phyloP scores from a whole-genome alignment of 1,140 invertebrate genomes.

The Trichonephila inaurata region DNA sequence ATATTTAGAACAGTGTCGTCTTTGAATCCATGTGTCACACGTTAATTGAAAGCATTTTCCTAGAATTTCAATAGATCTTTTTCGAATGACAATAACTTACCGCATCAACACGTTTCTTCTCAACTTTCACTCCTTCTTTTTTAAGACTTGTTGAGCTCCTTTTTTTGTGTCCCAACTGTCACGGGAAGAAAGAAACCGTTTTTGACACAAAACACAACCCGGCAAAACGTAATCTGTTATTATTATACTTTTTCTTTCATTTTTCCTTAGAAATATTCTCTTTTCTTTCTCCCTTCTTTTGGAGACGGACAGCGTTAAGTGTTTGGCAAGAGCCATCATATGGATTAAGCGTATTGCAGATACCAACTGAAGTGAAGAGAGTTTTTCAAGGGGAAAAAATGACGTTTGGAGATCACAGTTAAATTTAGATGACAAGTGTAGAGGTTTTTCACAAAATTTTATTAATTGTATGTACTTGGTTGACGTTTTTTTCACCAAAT shows the following conservation, averaged over 20 bases:
- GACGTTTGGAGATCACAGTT: constrained; percentile 4
- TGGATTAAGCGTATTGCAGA: constrained; percentile 11
- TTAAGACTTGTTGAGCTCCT: background rate
- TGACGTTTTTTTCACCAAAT: background rate
- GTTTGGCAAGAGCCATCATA: background rate
- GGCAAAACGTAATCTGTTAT: constrained; percentile 14
- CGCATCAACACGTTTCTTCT: constrained; percentile 19
- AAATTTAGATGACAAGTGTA: constrained; percentile 30
- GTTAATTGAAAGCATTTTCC: constrained; percentile 23
- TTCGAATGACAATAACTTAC: constrained; percentile 26
- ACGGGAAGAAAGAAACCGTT: background rate
- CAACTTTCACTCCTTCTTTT: background rate
- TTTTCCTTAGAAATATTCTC: background rate
- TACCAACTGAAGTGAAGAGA: constrained; percentile 21
- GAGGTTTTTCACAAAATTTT: background rate
- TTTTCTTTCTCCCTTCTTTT: background rate
- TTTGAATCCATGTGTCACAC: constrained; percentile 1
- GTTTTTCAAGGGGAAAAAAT: background rate
- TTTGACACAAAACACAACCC: constrained; percentile 34
- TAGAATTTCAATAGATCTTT: constrained; percentile 11
- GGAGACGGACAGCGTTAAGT: background rate
- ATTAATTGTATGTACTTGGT: background rate
- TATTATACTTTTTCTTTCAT: background rate
- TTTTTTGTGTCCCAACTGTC: constrained; percentile 17
- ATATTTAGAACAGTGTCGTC: background rate